Conservation (phyloP, 2,113 vertebrate genomes). For the Meleagris gallopavo region DNA sequence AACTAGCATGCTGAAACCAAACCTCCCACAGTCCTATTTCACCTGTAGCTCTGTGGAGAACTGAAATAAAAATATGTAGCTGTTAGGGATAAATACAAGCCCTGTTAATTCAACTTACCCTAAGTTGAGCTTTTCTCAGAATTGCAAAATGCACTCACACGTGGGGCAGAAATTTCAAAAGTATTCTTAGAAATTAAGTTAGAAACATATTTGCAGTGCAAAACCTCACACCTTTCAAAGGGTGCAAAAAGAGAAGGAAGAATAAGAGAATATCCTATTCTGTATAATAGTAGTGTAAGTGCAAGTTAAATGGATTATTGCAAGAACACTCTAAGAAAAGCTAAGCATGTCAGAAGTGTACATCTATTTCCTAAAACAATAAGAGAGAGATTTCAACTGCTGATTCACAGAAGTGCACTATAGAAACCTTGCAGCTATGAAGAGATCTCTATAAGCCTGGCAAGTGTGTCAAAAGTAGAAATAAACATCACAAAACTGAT, state of each 20-base stretch:
- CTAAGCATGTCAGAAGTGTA: background rate
- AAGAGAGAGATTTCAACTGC: background rate
- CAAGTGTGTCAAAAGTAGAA: constrained; percentile 7
- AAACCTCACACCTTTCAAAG: background rate
- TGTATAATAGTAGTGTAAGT: background rate
- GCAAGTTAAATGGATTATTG: background rate
- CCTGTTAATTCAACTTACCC: background rate
- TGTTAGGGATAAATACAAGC: background rate
- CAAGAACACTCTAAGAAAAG: rapidly evolving
- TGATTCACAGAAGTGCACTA: background rate
- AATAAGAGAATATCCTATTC: background rate
- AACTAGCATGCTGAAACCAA: background rate
- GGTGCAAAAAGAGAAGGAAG: background rate
- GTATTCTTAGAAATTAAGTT: background rate
- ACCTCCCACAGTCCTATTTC: background rate
- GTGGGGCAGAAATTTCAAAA: background rate
- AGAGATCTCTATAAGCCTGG: background rate
- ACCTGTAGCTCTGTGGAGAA: background rate
- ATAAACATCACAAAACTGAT: background rate
- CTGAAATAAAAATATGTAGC: background rate
- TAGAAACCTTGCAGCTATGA: background rate
- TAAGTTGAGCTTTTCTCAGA: background rate
- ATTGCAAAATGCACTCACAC: background rate
- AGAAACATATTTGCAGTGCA: background rate
- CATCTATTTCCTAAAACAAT: background rate